Percentiles rank a stretch among this genome's conserved stretches.
Evolutionary conservation across 1,140 invertebrate genomes (phyloP).

Genomic region (Rhynchophorus ferrugineus): DNA sequence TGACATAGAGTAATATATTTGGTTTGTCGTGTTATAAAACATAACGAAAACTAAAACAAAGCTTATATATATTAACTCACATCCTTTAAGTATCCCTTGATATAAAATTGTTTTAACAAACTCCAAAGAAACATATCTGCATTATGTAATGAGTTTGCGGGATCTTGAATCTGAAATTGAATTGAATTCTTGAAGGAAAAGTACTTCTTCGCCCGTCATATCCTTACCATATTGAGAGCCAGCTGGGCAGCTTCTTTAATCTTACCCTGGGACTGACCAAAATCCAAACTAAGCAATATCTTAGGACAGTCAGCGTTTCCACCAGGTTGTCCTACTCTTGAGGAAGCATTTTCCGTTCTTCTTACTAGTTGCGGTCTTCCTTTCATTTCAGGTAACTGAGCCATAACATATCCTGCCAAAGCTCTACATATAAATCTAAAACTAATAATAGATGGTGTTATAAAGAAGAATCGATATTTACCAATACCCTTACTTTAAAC

Average conservation of each 20-base stretch:
- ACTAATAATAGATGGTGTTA: slow-evolving; percentile 14
- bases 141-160: slow-evolving; percentile 38
- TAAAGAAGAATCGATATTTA: slow-evolving; percentile 3
- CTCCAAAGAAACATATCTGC: slow-evolving; percentile 30
- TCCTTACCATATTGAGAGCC: slow-evolving; percentile 33
- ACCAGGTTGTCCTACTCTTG: slow-evolving; percentile 35
- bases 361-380: slow-evolving; percentile 33
- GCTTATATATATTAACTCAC: neutral
- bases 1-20: too few relatives aligned
- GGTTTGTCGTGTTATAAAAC: too few relatives aligned
- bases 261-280: slow-evolving; percentile 37
- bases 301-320: slow-evolving; percentile 36
- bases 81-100: slow-evolving; percentile 36
- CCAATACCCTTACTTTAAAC: slow-evolving; percentile 30
- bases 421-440: slow-evolving; percentile 31
- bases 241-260: slow-evolving; percentile 37
- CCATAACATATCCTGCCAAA: slow-evolving; percentile 33
- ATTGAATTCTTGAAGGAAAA: neutral
- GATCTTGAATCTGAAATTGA: slow-evolving; percentile 37
- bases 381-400: slow-evolving; percentile 39
- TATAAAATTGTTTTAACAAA: slow-evolving; percentile 35
- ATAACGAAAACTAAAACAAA: too few relatives aligned
- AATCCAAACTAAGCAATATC: slow-evolving; percentile 32
- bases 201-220: neutral
- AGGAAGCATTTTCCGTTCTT: slow-evolving; percentile 25